phyloP scores from a whole-genome alignment of 2,113 vertebrate genomes.

The Pelecanoides urinatrix region DNA sequence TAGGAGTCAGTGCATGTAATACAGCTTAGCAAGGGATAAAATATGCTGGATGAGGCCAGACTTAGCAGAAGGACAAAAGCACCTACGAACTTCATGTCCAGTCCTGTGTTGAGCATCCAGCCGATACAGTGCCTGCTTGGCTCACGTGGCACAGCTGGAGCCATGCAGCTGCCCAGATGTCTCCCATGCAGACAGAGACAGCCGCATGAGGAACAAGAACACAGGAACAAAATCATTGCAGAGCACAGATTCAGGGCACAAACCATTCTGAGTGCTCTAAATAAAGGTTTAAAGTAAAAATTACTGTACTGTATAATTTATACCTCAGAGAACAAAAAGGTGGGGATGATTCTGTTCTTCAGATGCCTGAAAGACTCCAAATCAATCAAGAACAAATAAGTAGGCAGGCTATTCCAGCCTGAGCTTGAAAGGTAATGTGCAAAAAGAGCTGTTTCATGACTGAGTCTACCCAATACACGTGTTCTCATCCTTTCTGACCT shows the following conservation, averaged over 20 bases:
- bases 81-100: not conserved
- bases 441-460: not conserved
- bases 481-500: not conserved
- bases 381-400: conserved; percentile 21
- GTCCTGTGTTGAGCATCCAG: not conserved
- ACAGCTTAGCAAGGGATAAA: not conserved
- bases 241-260: not conserved
- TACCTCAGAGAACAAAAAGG: conserved; percentile 12
- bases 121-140: rapidly evolving
- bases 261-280: not conserved
- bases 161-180: not conserved
- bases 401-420: not conserved
- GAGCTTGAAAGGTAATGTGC: not conserved
- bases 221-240: not conserved
- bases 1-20: not conserved
- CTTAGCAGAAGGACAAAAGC: not conserved
- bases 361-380: not conserved
- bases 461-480: not conserved
- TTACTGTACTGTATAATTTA: not conserved
- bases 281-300: conserved; percentile 1
- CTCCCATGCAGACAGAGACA: not conserved
- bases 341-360: not conserved
- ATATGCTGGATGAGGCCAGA: not conserved
- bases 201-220: not conserved
- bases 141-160: not conserved